These are phyloP conservation scores for Neopelma chrysocephalum DNA, from an alignment of 2,797 vertebrate genomes.

Conservation along the genomic window DNA sequence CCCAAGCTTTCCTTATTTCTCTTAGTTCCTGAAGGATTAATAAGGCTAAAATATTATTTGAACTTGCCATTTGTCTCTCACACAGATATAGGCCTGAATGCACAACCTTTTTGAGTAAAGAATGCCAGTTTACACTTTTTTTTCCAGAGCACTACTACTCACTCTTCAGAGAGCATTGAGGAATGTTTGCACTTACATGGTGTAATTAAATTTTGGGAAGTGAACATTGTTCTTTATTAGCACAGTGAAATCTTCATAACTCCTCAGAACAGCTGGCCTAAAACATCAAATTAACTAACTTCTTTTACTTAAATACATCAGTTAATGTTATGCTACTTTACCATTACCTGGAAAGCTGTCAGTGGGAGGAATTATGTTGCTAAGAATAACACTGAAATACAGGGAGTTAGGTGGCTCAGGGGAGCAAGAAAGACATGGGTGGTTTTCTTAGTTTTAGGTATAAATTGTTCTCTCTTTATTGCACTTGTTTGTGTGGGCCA, in stretches of 20 bases:
- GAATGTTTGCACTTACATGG: constrained; percentile 73
- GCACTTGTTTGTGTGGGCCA: background rate
- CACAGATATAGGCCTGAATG: background rate
- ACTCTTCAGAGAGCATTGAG: background rate
- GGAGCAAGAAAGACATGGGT: background rate
- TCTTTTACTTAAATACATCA: background rate
- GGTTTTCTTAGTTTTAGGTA: background rate
- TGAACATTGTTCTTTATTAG: constrained; percentile 88
- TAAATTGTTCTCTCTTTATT: background rate
- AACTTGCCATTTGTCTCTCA: background rate
- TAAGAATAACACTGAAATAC: constrained; percentile 8
- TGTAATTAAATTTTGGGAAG: constrained; percentile 86
- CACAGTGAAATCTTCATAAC: constrained; percentile 89
- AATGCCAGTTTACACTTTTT: background rate
- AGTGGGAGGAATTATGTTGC: constrained; percentile 42
- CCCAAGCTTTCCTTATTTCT: background rate
- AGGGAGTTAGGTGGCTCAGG: background rate
- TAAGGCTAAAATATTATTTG: background rate
- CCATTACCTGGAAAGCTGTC: constrained; percentile 40
- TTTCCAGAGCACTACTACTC: background rate
- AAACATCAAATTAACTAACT: background rate
- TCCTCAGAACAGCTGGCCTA: constrained; percentile 83
- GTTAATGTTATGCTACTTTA: background rate
- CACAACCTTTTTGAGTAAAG: background rate
- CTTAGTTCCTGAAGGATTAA: background rate